A percentile compares a stretch with the other conserved stretches of the same genome.
Evolutionary conservation across 2,113 vertebrate genomes (phyloP).

Genomic region (Pyxicephalus adspersus): DNA sequence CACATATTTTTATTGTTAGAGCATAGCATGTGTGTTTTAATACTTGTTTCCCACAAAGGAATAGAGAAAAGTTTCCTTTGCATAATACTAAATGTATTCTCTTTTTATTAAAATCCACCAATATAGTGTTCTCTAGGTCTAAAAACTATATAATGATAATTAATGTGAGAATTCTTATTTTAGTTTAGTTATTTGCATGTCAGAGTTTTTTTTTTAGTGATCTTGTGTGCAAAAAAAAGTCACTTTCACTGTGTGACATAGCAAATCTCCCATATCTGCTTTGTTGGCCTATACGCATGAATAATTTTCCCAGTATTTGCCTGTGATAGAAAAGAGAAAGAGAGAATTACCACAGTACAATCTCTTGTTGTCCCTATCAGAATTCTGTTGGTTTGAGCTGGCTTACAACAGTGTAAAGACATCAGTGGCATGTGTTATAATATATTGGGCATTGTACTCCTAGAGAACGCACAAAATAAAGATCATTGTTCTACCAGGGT

Average conservation of each 20-base stretch:
- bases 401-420: constrained; percentile 82
- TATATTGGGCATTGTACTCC: constrained; percentile 87
- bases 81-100: too few relatives aligned
- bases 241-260: constrained; percentile 70
- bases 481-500: constrained; percentile 88
- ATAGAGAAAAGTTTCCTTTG: too few relatives aligned
- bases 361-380: constrained; percentile 73
- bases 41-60: too few relatives aligned
- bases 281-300: constrained; percentile 73
- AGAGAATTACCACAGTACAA: constrained; percentile 65
- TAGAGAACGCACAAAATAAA: constrained; percentile 84
- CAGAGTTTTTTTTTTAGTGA: constrained; percentile 42
- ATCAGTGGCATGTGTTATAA: constrained; percentile 90
- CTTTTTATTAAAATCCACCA: too few relatives aligned
- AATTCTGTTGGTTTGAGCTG: constrained; percentile 81
- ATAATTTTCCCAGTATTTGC: constrained; percentile 79
- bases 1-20: too few relatives aligned
- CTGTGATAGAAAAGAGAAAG: constrained; percentile 66
- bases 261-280: constrained; percentile 69
- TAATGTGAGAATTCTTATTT: constrained; percentile 13
- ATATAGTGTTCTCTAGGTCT: too few relatives aligned
- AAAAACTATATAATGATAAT: constrained; percentile 11
- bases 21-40: too few relatives aligned
- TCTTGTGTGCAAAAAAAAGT: constrained; percentile 58
- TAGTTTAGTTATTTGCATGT: neutral